These are phyloP conservation scores for Smutsia temminckii DNA, from an alignment of 2,797 vertebrate genomes.

Conservation along the genomic window DNA sequence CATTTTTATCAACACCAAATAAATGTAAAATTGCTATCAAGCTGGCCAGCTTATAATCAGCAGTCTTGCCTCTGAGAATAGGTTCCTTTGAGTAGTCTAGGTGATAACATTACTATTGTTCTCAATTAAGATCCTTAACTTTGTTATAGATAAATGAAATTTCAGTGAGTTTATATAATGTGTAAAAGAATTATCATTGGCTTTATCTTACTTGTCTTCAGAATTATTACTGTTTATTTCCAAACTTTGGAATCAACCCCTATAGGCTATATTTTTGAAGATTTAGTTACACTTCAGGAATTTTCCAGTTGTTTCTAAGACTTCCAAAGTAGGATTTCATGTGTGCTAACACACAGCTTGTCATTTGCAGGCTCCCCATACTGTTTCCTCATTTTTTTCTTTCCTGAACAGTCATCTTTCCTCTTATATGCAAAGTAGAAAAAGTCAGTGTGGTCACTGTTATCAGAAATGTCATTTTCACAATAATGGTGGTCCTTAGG, in stretches of 20 bases:
- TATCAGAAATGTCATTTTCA: neutral
- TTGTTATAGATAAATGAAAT: neutral
- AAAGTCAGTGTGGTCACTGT: neutral
- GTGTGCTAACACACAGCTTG: neutral
- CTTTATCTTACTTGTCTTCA: neutral
- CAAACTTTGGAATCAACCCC: neutral
- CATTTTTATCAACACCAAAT: neutral
- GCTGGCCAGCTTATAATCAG: accelerated
- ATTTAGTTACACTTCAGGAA: neutral
- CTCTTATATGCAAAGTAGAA: neutral
- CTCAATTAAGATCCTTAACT: neutral
- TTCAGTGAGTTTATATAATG: neutral
- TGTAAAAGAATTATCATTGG: neutral
- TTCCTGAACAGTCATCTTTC: neutral
- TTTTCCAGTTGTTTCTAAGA: neutral
- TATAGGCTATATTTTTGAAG: neutral
- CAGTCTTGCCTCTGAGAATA: neutral
- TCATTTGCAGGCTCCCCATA: neutral
- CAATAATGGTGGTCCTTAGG: neutral
- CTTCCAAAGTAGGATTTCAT: neutral
- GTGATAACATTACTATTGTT: neutral
- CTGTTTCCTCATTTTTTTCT: neutral
- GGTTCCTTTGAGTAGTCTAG: neutral
- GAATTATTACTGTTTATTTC: neutral
- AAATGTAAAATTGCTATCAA: neutral